phyloP scores from a whole-genome alignment of 2,797 vertebrate genomes.

The Trematomus bernacchii region DNA sequence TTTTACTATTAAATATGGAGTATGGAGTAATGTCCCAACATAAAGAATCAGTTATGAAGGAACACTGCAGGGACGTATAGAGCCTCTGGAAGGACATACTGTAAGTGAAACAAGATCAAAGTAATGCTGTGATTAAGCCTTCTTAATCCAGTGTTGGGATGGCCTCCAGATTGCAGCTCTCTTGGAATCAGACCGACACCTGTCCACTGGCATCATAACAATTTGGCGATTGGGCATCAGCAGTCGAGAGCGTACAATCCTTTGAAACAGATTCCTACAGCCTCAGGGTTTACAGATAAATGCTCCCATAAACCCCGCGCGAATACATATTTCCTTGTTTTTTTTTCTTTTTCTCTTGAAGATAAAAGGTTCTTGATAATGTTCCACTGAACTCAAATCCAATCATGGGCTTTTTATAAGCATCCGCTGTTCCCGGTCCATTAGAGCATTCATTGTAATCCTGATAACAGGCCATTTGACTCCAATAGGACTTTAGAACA shows the following conservation, averaged over 20 bases:
- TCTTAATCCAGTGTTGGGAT: constrained; percentile 42
- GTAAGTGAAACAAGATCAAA: constrained; percentile 26
- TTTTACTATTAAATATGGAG: not conserved
- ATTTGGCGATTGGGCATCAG: constrained; percentile 25
- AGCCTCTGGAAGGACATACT: constrained; percentile 14
- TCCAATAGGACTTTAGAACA: constrained; percentile 17
- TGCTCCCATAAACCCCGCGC: not conserved
- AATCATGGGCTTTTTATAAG: not conserved
- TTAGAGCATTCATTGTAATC: not conserved
- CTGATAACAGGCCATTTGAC: not conserved
- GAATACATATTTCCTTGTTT: constrained; percentile 13
- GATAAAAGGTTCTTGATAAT: constrained; percentile 30
- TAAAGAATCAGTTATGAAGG: constrained; percentile 5
- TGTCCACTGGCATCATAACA: constrained; percentile 22
- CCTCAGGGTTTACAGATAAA: constrained; percentile 22
- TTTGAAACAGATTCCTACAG: constrained; percentile 23
- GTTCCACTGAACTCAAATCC: constrained; percentile 8
- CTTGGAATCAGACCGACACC: constrained; percentile 31
- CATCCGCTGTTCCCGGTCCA: not conserved
- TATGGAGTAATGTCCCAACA: constrained; percentile 9
- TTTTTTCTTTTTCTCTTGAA: not conserved
- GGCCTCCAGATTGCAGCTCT: constrained; percentile 28
- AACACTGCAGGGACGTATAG: constrained; percentile 4
- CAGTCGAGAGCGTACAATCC: not conserved
- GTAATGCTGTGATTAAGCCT: constrained; percentile 27